Conservation (phyloP, 2,888 invertebrate genomes). For the Mimumesa dahlbomi region DNA sequence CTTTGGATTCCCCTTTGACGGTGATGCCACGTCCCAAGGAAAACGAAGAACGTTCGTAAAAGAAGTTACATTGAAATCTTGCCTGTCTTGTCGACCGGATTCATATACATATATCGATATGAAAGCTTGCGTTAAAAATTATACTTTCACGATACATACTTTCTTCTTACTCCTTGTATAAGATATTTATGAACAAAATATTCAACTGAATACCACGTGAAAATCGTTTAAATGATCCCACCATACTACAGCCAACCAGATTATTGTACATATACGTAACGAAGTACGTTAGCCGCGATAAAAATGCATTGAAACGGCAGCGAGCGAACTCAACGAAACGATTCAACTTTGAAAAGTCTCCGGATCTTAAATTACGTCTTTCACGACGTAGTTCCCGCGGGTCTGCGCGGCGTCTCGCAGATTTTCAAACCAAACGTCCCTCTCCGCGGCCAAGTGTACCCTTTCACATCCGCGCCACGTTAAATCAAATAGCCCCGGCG, state of each 20-base stretch:
- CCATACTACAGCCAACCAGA: conserved; percentile 44
- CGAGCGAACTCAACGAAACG: too few relatives aligned
- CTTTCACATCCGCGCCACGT: conserved; percentile 37
- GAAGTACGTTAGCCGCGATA: conserved; percentile 30
- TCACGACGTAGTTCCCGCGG: conserved; percentile 46
- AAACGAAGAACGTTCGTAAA: too few relatives aligned
- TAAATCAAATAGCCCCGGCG: conserved; percentile 50
- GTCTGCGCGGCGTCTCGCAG: conserved; percentile 51
- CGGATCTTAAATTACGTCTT: conserved; percentile 60
- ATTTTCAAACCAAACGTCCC: conserved; percentile 47
- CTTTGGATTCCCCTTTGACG: too few relatives aligned
- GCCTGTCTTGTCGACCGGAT: too few relatives aligned
- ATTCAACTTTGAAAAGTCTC: conserved; percentile 2
- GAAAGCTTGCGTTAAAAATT: too few relatives aligned
- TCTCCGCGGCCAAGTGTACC: conserved; percentile 1
- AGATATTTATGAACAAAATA: too few relatives aligned
- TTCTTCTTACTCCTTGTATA: too few relatives aligned
- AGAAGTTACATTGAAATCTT: too few relatives aligned
- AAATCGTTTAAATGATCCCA: conserved; percentile 26
- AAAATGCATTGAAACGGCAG: conserved; percentile 43
- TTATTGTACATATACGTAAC: conserved; percentile 39
- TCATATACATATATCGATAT: too few relatives aligned
- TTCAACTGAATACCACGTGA: too few relatives aligned
- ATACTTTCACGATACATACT: too few relatives aligned
- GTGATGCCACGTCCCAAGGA: background rate